phyloP scores from a whole-genome alignment of 2,797 vertebrate species.

The Acipenser transmontanus region DNA sequence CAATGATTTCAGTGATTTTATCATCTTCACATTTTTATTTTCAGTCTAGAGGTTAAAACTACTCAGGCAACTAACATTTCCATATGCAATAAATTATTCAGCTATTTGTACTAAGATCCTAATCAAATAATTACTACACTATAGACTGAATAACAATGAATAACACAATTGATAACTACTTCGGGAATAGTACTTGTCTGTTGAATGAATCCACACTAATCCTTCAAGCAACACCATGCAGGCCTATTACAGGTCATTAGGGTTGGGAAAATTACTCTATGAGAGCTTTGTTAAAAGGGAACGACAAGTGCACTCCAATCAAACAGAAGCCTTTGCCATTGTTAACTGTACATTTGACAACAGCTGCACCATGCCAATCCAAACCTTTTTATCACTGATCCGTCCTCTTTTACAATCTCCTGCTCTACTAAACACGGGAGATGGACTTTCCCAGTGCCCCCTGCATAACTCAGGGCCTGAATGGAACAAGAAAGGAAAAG shows the following conservation, averaged over 20 bases:
- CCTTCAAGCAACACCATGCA: too few relatives aligned
- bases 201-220: too few relatives aligned
- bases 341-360: slow-evolving; percentile 20
- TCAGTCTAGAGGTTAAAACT: background rate
- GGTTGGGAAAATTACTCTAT: background rate
- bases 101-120: background rate
- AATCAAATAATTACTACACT: too few relatives aligned
- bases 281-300: background rate
- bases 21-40: too few relatives aligned
- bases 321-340: background rate
- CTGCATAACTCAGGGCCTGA: slow-evolving; percentile 84
- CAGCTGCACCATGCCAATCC: slow-evolving; percentile 50
- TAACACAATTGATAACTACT: too few relatives aligned
- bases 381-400: slow-evolving; percentile 91
- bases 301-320: slow-evolving; percentile 28
- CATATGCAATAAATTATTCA: background rate
- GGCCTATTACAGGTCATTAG: background rate
- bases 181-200: too few relatives aligned
- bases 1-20: too few relatives aligned
- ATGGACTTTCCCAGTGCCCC: slow-evolving; percentile 70
- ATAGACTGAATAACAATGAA: too few relatives aligned
- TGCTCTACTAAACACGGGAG: slow-evolving; percentile 80
- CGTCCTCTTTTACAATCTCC: slow-evolving; percentile 77
- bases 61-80: background rate
- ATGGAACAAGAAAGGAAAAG: slow-evolving; percentile 26